phyloP scores from a whole-genome alignment of 2,888 invertebrate species.

The Epicampocera succincta region DNA sequence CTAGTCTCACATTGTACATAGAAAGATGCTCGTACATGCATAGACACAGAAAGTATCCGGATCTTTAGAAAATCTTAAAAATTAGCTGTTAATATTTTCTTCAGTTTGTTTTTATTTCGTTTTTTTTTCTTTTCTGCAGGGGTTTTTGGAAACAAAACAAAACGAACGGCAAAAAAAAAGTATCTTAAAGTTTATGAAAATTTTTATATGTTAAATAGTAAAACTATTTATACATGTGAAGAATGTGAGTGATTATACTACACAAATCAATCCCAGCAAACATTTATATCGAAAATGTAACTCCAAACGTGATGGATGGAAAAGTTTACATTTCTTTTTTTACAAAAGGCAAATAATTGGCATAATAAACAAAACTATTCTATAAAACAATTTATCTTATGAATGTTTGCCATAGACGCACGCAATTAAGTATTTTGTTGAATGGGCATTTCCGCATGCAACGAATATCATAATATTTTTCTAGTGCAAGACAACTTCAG shows the following conservation, averaged over 20 bases:
- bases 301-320: no score
- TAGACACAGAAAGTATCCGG: not conserved
- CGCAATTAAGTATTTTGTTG: no score
- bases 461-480: no score
- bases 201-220: conserved; percentile 50
- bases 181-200: conserved; percentile 43
- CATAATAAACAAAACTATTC: no score
- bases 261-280: no score
- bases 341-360: no score
- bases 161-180: not conserved
- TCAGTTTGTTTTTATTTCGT: conserved; percentile 44
- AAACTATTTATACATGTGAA: conserved; percentile 35
- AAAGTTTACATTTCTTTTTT: no score
- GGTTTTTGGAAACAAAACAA: conserved; percentile 22
- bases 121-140: conserved; percentile 11
- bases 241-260: not conserved
- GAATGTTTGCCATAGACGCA: no score
- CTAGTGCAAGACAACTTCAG: no score
- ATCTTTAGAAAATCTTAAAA: conserved; percentile 55
- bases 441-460: no score
- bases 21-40: not conserved
- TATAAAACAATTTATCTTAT: no score
- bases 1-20: not conserved
- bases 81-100: conserved; percentile 61
- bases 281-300: no score